phyloP scores from a whole-genome alignment of 92 coral and sea anemone species.

The Nematostella vectensis region DNA sequence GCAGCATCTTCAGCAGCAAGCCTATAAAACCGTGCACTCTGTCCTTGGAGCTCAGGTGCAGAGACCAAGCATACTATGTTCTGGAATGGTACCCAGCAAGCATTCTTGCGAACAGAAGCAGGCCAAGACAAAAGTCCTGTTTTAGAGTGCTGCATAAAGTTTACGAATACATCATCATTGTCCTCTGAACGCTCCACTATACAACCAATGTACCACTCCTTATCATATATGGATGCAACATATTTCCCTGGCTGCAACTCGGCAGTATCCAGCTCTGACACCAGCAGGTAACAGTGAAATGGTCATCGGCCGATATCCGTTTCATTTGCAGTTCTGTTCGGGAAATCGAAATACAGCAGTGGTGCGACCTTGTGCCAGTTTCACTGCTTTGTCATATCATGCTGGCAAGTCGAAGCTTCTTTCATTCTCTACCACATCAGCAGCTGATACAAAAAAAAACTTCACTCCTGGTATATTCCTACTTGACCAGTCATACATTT shows the following conservation, averaged over 20 bases:
- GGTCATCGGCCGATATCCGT: constrained; percentile 9
- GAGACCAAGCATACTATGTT: no score
- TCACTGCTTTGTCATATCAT: constrained; percentile 3
- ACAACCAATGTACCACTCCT: not conserved
- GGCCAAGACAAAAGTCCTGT: no score
- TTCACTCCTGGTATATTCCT: no score
- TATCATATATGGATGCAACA: not conserved
- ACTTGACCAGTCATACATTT: no score
- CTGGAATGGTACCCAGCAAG: no score
- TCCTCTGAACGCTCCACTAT: not conserved
- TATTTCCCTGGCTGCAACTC: constrained; percentile 8
- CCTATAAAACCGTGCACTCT: no score
- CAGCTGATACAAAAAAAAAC: no score
- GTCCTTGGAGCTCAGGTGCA: no score
- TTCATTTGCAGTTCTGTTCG: not conserved
- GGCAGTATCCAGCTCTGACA: not conserved
- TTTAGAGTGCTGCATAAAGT: no score
- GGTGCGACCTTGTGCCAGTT: constrained; percentile 8
- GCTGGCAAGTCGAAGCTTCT: not conserved
- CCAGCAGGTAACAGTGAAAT: constrained; percentile 3
- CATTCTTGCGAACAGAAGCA: no score
- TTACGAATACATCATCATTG: not conserved
- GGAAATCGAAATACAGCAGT: constrained; percentile 9
- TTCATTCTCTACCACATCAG: not conserved
- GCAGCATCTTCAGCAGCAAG: no score